Percentiles rank a stretch among this genome's conserved stretches.
phyloP scores from a whole-genome alignment of 2,888 invertebrate species.

The Mellilla xanthometata region DNA sequence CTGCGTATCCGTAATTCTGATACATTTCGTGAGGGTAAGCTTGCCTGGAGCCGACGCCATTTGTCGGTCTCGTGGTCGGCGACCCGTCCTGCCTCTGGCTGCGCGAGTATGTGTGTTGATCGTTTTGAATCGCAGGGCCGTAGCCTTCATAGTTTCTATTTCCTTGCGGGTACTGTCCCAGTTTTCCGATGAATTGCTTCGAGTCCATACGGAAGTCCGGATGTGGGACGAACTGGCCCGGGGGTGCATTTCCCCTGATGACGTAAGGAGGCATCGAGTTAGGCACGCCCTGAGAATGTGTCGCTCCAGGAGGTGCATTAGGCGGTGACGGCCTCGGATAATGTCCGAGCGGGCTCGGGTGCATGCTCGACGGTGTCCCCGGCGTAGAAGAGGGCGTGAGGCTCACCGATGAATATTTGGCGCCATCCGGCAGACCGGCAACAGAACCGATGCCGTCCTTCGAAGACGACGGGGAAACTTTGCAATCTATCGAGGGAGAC shows the following conservation, averaged over 20 bases:
- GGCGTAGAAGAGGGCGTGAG: constrained; percentile 85
- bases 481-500: constrained; percentile 81
- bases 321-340: constrained; percentile 88
- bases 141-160: constrained; percentile 68
- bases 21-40: constrained; percentile 77
- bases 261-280: constrained; percentile 83
- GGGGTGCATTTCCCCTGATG: constrained; percentile 76
- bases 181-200: constrained; percentile 73
- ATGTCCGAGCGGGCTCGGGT: constrained; percentile 85
- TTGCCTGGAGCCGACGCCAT: constrained; percentile 66
- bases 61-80: constrained; percentile 58
- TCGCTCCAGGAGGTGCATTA: constrained; percentile 83
- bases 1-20: constrained; percentile 78
- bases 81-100: constrained; percentile 67
- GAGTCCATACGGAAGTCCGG: constrained; percentile 79
- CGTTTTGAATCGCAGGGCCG: constrained; percentile 58
- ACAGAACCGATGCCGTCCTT: constrained; percentile 75
- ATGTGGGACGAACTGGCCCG: constrained; percentile 74
- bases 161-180: constrained; percentile 70
- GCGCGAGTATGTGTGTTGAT: constrained; percentile 75
- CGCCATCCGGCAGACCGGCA: constrained; percentile 76
- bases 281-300: constrained; percentile 83
- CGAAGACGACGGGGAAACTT: constrained; percentile 79
- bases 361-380: constrained; percentile 84
- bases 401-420: constrained; percentile 84